Percentiles rank a stretch among this genome's conserved stretches.
Conservation (phyloP, 2,888 invertebrate species). For the Agapetus fuscipes region DNA sequence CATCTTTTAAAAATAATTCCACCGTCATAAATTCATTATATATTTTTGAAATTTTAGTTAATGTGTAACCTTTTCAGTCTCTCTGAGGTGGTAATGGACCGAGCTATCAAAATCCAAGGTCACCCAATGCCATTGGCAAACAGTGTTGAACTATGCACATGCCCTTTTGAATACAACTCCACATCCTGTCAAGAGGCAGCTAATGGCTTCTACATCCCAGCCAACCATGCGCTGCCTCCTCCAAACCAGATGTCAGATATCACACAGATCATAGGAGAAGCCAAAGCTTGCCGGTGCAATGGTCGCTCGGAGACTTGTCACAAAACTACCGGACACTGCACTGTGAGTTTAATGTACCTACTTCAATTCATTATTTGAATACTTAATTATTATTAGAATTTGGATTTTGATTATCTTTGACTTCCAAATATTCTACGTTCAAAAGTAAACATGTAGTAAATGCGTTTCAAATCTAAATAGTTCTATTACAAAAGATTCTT, state of each 20-base stretch:
- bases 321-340: conserved; percentile 73
- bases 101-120: conserved; percentile 60
- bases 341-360: conserved; percentile 44
- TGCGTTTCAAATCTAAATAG: too few relatives aligned
- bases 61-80: too few relatives aligned
- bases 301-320: conserved; percentile 70
- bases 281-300: conserved; percentile 73
- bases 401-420: too few relatives aligned
- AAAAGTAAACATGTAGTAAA: too few relatives aligned
- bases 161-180: conserved; percentile 71
- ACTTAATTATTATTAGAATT: too few relatives aligned
- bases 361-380: neutral
- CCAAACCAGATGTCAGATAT: conserved; percentile 33
- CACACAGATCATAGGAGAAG: conserved; percentile 70
- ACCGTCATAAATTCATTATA: too few relatives aligned
- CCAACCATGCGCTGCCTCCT: neutral
- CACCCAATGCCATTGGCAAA: conserved; percentile 59
- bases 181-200: conserved; percentile 87
- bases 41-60: too few relatives aligned
- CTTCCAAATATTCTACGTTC: too few relatives aligned
- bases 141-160: conserved; percentile 80
- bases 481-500: too few relatives aligned
- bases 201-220: conserved; percentile 67
- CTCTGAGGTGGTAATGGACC: conserved; percentile 72
- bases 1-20: too few relatives aligned